Conservation (phyloP, 1,140 invertebrate genomes). For the Popillia japonica region DNA sequence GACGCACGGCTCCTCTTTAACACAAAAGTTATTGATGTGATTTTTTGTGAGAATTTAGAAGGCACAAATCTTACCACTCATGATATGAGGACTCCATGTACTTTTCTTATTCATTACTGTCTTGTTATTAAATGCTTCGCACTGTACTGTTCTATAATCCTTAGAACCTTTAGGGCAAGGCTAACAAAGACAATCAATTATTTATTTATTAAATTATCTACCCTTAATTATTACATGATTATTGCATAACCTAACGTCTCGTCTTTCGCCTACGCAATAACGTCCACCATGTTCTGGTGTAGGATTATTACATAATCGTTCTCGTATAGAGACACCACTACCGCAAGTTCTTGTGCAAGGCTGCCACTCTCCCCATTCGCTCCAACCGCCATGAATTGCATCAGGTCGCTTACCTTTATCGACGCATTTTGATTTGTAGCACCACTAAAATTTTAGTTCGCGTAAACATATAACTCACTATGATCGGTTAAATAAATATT, state of each 20-base stretch:
- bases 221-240: conserved; percentile 60
- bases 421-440: conserved; percentile 70
- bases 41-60: not conserved
- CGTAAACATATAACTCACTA: not conserved
- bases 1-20: conserved; percentile 63
- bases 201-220: conserved; percentile 62
- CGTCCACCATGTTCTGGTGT: conserved; percentile 68
- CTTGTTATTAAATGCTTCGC: conserved; percentile 65
- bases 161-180: conserved; percentile 64
- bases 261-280: conserved; percentile 67
- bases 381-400: conserved; percentile 74
- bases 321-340: conserved; percentile 65
- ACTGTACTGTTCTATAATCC: conserved; percentile 68
- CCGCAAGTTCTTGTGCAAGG: conserved; percentile 71
- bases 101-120: conserved; percentile 56
- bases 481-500: not conserved
- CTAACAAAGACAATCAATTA: conserved; percentile 69
- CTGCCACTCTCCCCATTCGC: conserved; percentile 66
- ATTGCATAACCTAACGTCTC: conserved; percentile 68
- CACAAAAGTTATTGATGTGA: not conserved
- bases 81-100: conserved; percentile 65
- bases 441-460: conserved; percentile 67
- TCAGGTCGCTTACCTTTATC: conserved; percentile 68
- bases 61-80: conserved; percentile 52
- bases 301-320: conserved; percentile 66